Base-by-base conservation (phyloP, 2,113 vertebrate species). In the Phrynosoma blainvillii region DNA sequence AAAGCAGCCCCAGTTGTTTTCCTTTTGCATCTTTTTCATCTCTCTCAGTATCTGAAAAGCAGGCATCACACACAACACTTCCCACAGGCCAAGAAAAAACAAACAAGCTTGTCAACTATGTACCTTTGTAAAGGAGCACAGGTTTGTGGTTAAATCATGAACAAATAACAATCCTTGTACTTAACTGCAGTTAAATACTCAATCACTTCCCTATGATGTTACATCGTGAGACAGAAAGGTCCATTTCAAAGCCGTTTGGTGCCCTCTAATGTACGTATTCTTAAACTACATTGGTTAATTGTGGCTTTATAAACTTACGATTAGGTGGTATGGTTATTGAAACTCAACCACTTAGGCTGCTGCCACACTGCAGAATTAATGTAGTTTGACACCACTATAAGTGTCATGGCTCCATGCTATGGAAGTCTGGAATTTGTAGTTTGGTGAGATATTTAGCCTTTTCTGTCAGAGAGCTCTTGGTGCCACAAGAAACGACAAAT, bases 181-280 rank as follows among this genome's bases (percentile, higher is more conserved):
- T 66, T 1, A 62, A 14, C 6, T 82, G 5, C 16, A 76, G 68
- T 1, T 36, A 56, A 68, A 25, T 7, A 36, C 18, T 89, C 75
- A 40, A 16, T 0, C 18, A 76, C 65, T 65, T 79, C 16, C 42
- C 40, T 52, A 5, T 27, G 47, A 27, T 18, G 21, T 70, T 66
- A 30, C 52, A 27, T 8, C 52, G 1, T 25, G 59, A 23, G 0
- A 2, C 2, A 79, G 8, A 32, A 20, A 14, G 5, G 1, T n/a
- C 32, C 4, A 59, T 89, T 94, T 71, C 65, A 11, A 92, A 95
- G 92, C 89, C 66, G 82, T 91, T 90, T 96, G 87, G 93, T 94
- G 95, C 95, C 95, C 95, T 94, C 95, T 95, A 92, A 92, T 59
- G 95, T 94, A 74, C 62, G 91, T 81, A 36, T 6, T 88, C 75